These are phyloP conservation scores for Lamproptera curius DNA, from an alignment of 2,888 invertebrate species.

Conservation along the genomic window DNA sequence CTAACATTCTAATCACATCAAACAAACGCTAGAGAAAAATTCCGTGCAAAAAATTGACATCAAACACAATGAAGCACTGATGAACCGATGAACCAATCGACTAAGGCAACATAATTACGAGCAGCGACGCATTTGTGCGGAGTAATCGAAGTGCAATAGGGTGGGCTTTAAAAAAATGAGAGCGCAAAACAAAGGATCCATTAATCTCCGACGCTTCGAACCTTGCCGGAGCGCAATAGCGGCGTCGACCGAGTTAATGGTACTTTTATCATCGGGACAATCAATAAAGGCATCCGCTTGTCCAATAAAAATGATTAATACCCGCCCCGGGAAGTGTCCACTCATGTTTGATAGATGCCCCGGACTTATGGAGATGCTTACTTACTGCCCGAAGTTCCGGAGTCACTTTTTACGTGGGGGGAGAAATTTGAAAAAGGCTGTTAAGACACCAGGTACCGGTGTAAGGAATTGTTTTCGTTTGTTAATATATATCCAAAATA, in stretches of 20 bases:
- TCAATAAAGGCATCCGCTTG: conserved; percentile 52
- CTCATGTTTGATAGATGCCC: conserved; percentile 49
- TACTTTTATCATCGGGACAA: conserved; percentile 55
- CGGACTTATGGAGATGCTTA: conserved; percentile 27
- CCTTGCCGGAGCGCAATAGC: conserved; percentile 16
- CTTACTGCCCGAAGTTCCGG: conserved; percentile 20
- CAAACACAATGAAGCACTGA: too few relatives aligned
- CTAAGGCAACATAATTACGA: neutral
- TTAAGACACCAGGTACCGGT: too few relatives aligned
- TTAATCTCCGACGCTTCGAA: conserved; percentile 21
- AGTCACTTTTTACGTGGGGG: neutral
- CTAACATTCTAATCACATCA: too few relatives aligned
- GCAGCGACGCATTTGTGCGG: neutral
- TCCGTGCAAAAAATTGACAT: too few relatives aligned
- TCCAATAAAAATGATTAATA: conserved; percentile 69
- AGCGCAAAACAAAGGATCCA: conserved; percentile 20
- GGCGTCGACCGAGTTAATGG: conserved; percentile 45
- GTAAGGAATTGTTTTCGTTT: too few relatives aligned
- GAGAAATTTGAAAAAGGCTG: neutral
- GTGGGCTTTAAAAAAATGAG: conserved; percentile 7
- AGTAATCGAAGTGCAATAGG: neutral
- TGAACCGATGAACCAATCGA: too few relatives aligned
- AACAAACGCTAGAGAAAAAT: too few relatives aligned
- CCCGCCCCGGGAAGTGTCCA: conserved; percentile 39
- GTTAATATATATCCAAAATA: too few relatives aligned